Evolutionary conservation across 2,888 invertebrate species (phyloP).

Genomic region (Amorpha juglandis): DNA sequence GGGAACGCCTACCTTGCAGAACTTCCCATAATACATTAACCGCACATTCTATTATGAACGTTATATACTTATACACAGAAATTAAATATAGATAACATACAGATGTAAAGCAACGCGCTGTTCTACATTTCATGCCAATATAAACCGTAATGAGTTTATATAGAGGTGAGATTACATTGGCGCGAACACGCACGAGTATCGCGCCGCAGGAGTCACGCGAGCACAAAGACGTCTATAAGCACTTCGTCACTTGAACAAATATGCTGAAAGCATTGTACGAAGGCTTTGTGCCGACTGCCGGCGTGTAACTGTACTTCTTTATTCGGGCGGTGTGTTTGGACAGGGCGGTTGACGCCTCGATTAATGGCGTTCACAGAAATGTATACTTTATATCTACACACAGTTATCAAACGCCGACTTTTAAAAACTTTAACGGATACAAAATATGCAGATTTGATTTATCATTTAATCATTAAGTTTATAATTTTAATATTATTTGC

Average conservation of each 20-base stretch:
- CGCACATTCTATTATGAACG: conserved; percentile 27
- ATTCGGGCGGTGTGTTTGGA: conserved; percentile 64
- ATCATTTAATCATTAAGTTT: neutral
- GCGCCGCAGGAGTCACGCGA: conserved; percentile 59
- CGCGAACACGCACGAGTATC: conserved; percentile 38
- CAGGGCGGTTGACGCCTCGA: conserved; percentile 68
- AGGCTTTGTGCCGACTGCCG: conserved; percentile 57
- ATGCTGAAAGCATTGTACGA: conserved; percentile 68
- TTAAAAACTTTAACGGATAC: conserved; percentile 5
- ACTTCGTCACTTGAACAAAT: conserved; percentile 72
- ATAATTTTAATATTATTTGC: neutral
- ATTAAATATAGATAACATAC: conserved; percentile 34
- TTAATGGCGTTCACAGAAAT: conserved; percentile 52
- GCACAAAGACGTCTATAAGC: conserved; percentile 66
- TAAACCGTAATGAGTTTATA: conserved; percentile 12
- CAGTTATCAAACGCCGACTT: neutral
- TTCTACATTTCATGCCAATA: neutral
- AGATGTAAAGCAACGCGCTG: conserved; percentile 23
- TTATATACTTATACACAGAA: conserved; percentile 27
- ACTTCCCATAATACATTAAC: conserved; percentile 52
- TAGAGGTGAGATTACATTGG: conserved; percentile 47
- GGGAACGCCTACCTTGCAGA: conserved; percentile 71
- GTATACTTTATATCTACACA: conserved; percentile 5
- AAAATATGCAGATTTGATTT: conserved; percentile 21
- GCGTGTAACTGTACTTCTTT: conserved; percentile 67